Evolutionary conservation across 2,113 vertebrate genomes (phyloP), one percentile per base, ranked within the genome.

Genomic region (Ceyx margarethae): DNA sequence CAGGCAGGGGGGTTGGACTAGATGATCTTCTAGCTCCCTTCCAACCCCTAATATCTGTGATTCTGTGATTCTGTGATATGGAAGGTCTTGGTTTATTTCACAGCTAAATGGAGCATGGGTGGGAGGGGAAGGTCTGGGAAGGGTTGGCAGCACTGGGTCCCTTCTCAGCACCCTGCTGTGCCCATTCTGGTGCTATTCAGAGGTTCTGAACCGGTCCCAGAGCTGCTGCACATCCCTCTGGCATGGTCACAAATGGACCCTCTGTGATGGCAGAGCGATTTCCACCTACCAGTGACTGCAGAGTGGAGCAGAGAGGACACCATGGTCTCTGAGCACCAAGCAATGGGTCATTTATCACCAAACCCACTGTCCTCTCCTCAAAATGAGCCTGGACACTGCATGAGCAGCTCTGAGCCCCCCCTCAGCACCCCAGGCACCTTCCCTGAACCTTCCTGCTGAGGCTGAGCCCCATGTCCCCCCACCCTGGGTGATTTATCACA

Each of bases 91-190:
- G 2, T 58, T 48, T 56, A 19, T 53, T 80, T 51, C 6, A 3
- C 46, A 51, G 65, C 20, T 60, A 12, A 56, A 10, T 26, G 51
- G 42, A 73, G 48, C 48, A n/a, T 3, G 4, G 37, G 54, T 90
- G 29, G 16, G 31, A 50, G 53, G 45, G n/a, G 58, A 48, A 68
- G 29, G 40, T 80, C 57, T 31, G 43, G 60, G 7, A 23, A 13
- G 11, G 5, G 3, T 65, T 74, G 60, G 37, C 18, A 48, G 35
- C 53, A 8, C 5, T 9, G 11, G 77, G 11, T 14, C 33, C 35
- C 17, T 26, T 15, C 19, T 28, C 68, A 61, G 33, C 6, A 4
- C 12, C 4, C 12, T 0, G 0, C 35, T 3, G 4, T 6, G 54
- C 22, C 37, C 3, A 0, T 42, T 21, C 19, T 35, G 33, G 12